phyloP scores from a whole-genome alignment of 2,113 vertebrate species.

The Stomatorhinus ivindoensis region DNA sequence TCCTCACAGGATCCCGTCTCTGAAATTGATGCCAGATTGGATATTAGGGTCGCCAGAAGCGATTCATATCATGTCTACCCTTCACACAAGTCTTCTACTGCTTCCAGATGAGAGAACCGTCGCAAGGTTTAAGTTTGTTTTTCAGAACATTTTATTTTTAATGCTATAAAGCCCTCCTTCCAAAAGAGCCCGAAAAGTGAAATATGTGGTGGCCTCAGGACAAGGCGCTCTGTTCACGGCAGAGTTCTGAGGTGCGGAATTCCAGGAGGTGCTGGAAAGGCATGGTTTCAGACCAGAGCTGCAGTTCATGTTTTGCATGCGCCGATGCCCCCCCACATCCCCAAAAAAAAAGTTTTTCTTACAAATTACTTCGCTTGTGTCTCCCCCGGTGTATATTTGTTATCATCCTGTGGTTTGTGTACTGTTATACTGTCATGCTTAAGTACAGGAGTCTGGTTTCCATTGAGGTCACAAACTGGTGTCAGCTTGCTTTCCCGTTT shows the following conservation, averaged over 20 bases:
- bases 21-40: constrained; percentile 70
- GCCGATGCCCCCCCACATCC: not conserved
- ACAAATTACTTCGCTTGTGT: constrained; percentile 22
- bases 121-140: constrained; percentile 55
- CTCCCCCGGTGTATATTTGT: constrained; percentile 28
- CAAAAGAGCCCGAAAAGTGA: constrained; percentile 21
- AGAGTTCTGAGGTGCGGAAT: not conserved
- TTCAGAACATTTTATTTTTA: constrained; percentile 39
- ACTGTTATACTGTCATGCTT: not conserved
- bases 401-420: constrained; percentile 21
- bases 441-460: not conserved
- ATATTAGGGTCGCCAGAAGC: constrained; percentile 62
- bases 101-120: constrained; percentile 63
- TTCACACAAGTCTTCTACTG: constrained; percentile 57
- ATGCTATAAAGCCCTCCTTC: constrained; percentile 57
- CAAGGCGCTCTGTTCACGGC: not conserved
- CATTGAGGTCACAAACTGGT: constrained; percentile 13
- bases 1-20: constrained; percentile 48
- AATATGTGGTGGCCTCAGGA: not conserved
- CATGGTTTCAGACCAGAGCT: not conserved
- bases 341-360: constrained; percentile 25
- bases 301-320: not conserved
- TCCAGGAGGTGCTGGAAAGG: not conserved
- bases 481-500: not conserved
- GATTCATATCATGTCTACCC: constrained; percentile 66